These are phyloP conservation scores for Sarcophaga carnaria DNA, from an alignment of 2,888 invertebrate genomes.

Conservation along the genomic window DNA sequence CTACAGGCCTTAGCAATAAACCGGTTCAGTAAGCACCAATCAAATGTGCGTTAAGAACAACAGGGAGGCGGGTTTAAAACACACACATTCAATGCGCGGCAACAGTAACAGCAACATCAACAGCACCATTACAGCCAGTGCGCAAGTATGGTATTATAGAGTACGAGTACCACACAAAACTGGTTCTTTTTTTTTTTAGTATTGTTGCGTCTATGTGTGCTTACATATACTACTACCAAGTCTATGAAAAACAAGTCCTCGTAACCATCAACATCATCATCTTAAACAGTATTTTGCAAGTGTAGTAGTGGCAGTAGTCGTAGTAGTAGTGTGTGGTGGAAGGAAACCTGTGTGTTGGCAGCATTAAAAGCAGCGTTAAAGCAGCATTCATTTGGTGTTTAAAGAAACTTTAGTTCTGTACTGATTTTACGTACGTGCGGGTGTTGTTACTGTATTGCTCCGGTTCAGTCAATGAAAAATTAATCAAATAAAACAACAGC, in stretches of 20 bases:
- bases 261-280: constrained; percentile 45
- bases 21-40: constrained; percentile 68
- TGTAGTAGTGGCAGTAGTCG: constrained; percentile 1
- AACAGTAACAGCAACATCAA: constrained; percentile 17
- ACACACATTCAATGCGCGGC: neutral
- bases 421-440: constrained; percentile 78
- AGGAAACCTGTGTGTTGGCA: neutral
- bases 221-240: neutral
- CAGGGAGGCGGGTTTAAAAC: constrained; percentile 61
- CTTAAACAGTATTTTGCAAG: constrained; percentile 4
- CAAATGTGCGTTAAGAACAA: constrained; percentile 59
- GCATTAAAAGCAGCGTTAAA: constrained; percentile 18
- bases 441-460: constrained; percentile 68
- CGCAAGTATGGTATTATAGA: constrained; percentile 54
- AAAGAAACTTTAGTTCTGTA: constrained; percentile 76
- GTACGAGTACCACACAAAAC: constrained; percentile 23
- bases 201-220: neutral
- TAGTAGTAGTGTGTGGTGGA: neutral
- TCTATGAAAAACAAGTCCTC: constrained; percentile 60
- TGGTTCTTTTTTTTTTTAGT: constrained; percentile 58
- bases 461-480: constrained; percentile 68
- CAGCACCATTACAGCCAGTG: constrained; percentile 31
- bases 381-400: constrained; percentile 53
- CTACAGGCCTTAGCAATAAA: constrained; percentile 45
- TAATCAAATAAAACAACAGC: constrained; percentile 60